Evolutionary conservation across 2,113 vertebrate species (phyloP).

Genomic region (Hemiprocne comata): DNA sequence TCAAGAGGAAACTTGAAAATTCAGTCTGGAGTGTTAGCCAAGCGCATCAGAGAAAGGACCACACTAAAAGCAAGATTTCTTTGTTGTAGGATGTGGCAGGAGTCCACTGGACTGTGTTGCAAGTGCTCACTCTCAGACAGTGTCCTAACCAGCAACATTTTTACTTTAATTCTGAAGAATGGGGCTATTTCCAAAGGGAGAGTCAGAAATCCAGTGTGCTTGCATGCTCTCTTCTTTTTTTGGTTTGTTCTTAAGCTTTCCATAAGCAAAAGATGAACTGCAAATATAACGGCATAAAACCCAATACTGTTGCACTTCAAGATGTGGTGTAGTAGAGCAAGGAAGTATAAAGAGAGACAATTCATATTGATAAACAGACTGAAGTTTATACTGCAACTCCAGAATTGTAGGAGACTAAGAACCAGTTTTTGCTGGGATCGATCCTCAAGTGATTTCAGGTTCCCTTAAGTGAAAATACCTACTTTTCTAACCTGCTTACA

Average conservation of each 20-base stretch:
- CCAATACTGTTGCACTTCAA: neutral
- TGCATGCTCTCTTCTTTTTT: neutral
- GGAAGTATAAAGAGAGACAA: neutral
- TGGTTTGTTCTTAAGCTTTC: neutral
- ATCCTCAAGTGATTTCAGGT: neutral
- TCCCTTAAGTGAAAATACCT: neutral
- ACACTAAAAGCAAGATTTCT: neutral
- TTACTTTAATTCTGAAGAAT: neutral
- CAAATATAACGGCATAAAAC: neutral
- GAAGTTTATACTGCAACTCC: neutral
- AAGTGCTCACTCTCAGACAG: rapidly evolving
- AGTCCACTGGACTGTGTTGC: neutral
- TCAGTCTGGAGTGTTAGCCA: neutral
- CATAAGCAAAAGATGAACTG: neutral
- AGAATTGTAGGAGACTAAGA: neutral
- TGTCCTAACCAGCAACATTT: neutral
- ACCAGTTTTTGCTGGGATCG: neutral
- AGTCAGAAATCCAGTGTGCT: neutral
- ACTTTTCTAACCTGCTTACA: neutral
- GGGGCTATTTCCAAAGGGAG: neutral
- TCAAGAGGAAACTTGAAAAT: slow-evolving; percentile 1
- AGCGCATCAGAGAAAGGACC: neutral
- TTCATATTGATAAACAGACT: neutral
- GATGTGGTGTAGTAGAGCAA: neutral
- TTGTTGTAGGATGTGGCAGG: neutral